These are phyloP conservation scores for Drosophila diplacantha DNA, from an alignment of 2,888 invertebrate genomes.

Conservation along the genomic window DNA sequence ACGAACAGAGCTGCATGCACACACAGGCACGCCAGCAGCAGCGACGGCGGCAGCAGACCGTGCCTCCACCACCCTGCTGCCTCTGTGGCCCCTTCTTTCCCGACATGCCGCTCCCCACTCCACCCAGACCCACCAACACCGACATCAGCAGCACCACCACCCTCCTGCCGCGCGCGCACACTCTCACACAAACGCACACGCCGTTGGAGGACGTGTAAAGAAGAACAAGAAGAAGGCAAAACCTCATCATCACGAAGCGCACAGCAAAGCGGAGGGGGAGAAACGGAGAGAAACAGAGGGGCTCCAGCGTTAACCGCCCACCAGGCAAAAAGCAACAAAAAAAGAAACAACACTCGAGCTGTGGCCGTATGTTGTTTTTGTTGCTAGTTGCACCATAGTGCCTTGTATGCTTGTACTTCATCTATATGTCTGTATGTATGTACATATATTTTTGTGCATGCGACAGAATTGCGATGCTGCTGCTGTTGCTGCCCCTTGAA, in stretches of 20 bases:
- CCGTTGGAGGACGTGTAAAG: conserved; percentile 70
- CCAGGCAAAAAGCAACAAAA: conserved; percentile 33
- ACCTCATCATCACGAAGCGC: conserved; percentile 54
- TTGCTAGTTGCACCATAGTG: conserved; percentile 33
- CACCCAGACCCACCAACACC: conserved; percentile 33
- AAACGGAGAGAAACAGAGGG: conserved; percentile 23
- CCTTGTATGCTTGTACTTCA: conserved; percentile 12
- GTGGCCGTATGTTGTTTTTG: conserved; percentile 18
- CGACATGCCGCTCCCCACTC: conserved; percentile 28
- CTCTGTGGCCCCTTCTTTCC: conserved; percentile 14
- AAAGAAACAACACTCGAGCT: conserved; percentile 18
- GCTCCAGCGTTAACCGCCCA: conserved; percentile 57
- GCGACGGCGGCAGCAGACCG: conserved; percentile 46
- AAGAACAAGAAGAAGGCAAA: conserved; percentile 63
- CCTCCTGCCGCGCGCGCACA: conserved; percentile 37
- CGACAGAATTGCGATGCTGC: conserved; percentile 38
- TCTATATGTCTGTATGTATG: conserved; percentile 10
- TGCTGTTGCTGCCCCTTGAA: not conserved
- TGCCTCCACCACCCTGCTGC: conserved; percentile 21
- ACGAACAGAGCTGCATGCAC: conserved; percentile 66
- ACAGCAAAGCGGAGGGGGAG: conserved; percentile 4
- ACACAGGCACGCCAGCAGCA: conserved; percentile 52
- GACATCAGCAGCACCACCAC: conserved; percentile 41
- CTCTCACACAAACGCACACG: conserved; percentile 61
- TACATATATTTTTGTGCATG: conserved; percentile 10